phyloP scores from a whole-genome alignment of 35 echinoderm and acorn worm genomes.

The Diadema setosum region DNA sequence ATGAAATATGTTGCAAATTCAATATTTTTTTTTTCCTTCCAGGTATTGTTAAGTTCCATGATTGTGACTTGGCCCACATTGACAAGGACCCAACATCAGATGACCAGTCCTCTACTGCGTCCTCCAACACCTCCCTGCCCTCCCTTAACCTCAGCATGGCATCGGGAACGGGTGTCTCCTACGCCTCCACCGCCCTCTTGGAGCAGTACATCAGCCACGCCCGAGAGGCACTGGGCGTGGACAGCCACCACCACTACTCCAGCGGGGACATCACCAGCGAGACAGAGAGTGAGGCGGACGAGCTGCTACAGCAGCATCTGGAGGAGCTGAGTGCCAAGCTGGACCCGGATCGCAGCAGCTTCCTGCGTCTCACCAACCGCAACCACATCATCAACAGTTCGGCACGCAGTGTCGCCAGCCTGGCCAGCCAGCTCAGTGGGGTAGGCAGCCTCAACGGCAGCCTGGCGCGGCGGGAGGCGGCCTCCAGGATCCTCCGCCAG shows the following conservation, averaged over 20 bases:
- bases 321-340: slow-evolving; percentile 79
- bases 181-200: slow-evolving; percentile 52
- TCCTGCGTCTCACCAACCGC: slow-evolving; percentile 22
- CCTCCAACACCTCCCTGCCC: slow-evolving; percentile 22
- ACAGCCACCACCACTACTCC: slow-evolving; percentile 55
- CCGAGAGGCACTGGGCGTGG: slow-evolving; percentile 81
- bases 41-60: slow-evolving; percentile 92
- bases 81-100: slow-evolving; percentile 44
- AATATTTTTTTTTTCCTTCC: neutral
- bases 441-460: slow-evolving; percentile 76
- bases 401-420: slow-evolving; percentile 59
- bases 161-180: neutral
- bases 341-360: slow-evolving; percentile 1
- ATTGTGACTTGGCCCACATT: slow-evolving; percentile 76
- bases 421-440: slow-evolving; percentile 81
- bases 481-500: slow-evolving; percentile 13
- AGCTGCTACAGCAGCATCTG: slow-evolving; percentile 85
- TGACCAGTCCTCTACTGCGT: slow-evolving; percentile 52
- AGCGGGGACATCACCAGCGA: slow-evolving; percentile 85
- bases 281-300: slow-evolving; percentile 94
- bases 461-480: slow-evolving; percentile 12
- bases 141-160: slow-evolving; percentile 26
- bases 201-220: slow-evolving; percentile 98
- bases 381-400: slow-evolving; percentile 81
- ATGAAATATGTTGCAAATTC: neutral